Evolutionary conservation across 2,797 vertebrate genomes (phyloP).

Genomic region (Leptodactylus fallax): DNA sequence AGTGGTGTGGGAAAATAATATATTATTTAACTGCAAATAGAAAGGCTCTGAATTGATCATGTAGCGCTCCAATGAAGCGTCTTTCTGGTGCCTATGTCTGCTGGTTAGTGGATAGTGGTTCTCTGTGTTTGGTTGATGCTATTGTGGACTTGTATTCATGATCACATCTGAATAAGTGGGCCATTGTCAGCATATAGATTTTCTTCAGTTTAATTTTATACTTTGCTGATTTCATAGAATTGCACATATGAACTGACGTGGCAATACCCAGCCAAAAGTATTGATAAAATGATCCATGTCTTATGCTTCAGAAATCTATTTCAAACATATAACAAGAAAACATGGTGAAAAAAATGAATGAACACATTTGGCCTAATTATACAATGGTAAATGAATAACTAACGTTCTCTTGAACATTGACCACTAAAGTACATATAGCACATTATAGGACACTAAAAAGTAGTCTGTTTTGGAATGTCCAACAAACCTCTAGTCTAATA

Average conservation of each 20-base stretch:
- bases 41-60: too few relatives aligned
- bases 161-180: too few relatives aligned
- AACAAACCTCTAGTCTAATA: not conserved
- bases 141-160: too few relatives aligned
- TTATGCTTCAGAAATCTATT: not conserved
- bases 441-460: not conserved
- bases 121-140: too few relatives aligned
- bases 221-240: not conserved
- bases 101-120: too few relatives aligned
- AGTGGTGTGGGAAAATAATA: too few relatives aligned
- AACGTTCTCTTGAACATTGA: slow-evolving; percentile 15
- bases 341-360: not conserved
- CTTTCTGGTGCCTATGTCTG: too few relatives aligned
- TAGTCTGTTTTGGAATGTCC: not conserved
- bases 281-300: not conserved
- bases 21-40: too few relatives aligned
- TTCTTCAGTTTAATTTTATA: too few relatives aligned
- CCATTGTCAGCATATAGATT: too few relatives aligned
- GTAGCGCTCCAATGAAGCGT: too few relatives aligned
- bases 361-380: not conserved
- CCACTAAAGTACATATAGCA: not conserved
- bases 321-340: not conserved
- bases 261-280: not conserved
- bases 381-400: slow-evolving; percentile 33
- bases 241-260: not conserved